Base-by-base conservation (phyloP, 2,797 vertebrate genomes). In the Picus viridis region DNA sequence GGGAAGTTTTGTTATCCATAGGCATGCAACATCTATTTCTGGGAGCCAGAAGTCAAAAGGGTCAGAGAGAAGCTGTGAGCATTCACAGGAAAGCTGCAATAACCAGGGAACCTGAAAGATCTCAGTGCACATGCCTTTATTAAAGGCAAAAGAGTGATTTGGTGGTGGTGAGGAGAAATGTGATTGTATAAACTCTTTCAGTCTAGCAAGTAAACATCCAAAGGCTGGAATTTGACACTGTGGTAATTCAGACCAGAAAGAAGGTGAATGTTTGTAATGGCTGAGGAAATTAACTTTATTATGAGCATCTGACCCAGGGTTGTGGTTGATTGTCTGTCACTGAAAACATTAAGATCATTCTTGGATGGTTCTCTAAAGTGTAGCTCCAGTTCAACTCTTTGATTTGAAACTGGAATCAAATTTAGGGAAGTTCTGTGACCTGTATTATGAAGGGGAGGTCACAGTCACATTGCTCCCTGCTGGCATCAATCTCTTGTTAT, bases 211-310 rank as follows among this genome's bases (percentile, higher is more conserved):
- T 63, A 88, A 94, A 73, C 57, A 65, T 76, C 54, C 80, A 62
- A 76, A 79, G 51, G 51, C 82, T 93, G 87, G 74, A 93, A 94
- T 90, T 74, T 92, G 83, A 94, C 74, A 73, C 85, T 79, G 30
- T 29, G 61, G 43, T 92, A 94, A 95, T 94, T 89, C 77, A 89
- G 85, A 95, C 71, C 80, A 96, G 90, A 94, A 92, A 82, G 68
- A 91, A 94, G 87, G 87, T 94, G 92, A 92, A 82, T 86, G 62
- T 92, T 96, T 95, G 79, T 77, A 80, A 53, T 92, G 90, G 90
- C 94, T 80, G 69, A 57, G 39, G 56, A 94, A 91, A 94, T 78
- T 62, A 92, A 74, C n/a, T 88, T 93, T 23, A 20, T 69, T 26
- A 20, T 69, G 72, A 91, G 65, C 62, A 77, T 77, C 83, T 92